Evolutionary conservation across 2,797 vertebrate genomes (phyloP).

Genomic region (Meda fulgida): DNA sequence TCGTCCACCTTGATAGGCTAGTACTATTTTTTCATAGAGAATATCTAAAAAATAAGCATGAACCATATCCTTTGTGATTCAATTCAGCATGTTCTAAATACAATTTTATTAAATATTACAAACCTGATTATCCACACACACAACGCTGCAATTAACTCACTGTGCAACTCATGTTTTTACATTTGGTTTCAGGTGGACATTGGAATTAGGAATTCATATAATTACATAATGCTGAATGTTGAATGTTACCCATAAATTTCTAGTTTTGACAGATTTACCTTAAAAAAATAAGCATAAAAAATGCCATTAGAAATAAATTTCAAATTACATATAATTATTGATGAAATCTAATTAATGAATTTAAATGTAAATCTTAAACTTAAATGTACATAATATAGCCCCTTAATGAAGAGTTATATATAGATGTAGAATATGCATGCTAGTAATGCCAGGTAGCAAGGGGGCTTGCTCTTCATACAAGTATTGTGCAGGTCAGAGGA

Average conservation of each 20-base stretch:
- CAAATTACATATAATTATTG: neutral
- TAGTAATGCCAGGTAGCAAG: conserved; percentile 5
- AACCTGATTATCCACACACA: neutral
- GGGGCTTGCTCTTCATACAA: conserved; percentile 3
- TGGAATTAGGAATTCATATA: neutral
- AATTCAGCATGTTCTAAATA: neutral
- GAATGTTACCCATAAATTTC: neutral
- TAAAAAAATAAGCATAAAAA: neutral
- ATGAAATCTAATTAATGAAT: neutral
- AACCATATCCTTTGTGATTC: neutral
- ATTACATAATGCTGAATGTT: neutral
- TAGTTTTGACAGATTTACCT: neutral
- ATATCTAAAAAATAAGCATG: neutral
- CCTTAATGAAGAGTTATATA: neutral
- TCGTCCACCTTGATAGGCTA: neutral
- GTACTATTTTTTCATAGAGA: neutral
- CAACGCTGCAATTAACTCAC: neutral
- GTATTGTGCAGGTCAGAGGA: conserved; percentile 7
- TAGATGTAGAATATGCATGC: neutral
- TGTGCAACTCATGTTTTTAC: neutral
- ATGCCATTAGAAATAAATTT: neutral
- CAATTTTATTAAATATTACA: neutral
- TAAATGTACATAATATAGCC: neutral
- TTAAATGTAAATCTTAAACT: neutral
- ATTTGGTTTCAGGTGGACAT: neutral